Percentiles rank a stretch among this genome's conserved stretches.
Evolutionary conservation across 2,888 invertebrate species (phyloP).

Genomic region (Ophion ellenae): DNA sequence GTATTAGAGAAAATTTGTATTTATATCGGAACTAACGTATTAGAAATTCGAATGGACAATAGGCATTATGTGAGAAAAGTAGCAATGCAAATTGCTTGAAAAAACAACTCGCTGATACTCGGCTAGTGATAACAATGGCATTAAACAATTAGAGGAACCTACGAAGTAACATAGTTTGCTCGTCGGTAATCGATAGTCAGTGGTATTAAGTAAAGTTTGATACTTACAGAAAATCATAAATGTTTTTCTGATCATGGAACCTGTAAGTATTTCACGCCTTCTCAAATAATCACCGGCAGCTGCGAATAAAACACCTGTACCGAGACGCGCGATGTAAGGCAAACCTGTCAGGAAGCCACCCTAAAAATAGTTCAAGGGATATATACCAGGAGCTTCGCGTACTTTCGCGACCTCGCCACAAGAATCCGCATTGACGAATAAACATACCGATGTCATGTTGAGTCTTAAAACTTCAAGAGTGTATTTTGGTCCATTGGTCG

Average conservation of each 20-base stretch:
- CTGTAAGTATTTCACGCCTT: constrained; percentile 83
- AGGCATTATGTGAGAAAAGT: not conserved
- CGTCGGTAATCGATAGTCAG: not conserved
- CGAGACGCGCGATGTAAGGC: constrained; percentile 89
- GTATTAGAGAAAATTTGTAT: no score
- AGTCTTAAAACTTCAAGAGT: constrained; percentile 90
- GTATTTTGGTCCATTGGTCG: constrained; percentile 92
- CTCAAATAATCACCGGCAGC: constrained; percentile 88
- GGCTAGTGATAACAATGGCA: no score
- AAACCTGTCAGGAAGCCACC: constrained; percentile 90
- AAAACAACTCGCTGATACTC: not conserved
- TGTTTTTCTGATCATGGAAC: constrained; percentile 79
- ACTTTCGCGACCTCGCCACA: not conserved
- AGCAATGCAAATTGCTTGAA: not conserved
- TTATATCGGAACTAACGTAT: no score
- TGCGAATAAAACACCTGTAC: constrained; percentile 90
- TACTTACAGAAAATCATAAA: constrained; percentile 82
- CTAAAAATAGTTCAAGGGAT: constrained; percentile 77
- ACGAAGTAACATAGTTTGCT: no score
- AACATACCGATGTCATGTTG: constrained; percentile 85
- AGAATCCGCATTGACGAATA: not conserved
- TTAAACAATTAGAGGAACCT: no score
- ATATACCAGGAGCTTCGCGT: not conserved
- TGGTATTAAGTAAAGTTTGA: constrained; percentile 7
- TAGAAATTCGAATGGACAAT: no score